Evolutionary conservation across 2,888 invertebrate genomes (phyloP), one percentile per base, ranked within the genome.

Genomic region (Drymonia ruficornis): DNA sequence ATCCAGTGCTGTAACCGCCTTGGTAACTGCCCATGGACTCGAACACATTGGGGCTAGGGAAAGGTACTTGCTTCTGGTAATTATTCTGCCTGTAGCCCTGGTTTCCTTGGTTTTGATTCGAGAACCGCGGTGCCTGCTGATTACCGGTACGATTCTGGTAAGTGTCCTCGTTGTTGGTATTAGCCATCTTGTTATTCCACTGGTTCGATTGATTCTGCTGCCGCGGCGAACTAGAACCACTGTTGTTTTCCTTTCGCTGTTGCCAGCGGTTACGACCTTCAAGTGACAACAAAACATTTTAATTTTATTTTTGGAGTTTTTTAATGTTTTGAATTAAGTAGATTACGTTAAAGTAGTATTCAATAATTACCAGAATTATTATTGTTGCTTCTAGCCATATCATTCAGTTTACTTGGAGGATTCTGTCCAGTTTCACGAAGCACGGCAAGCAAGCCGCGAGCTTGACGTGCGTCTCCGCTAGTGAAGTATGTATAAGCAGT

Each of bases 401-500:
- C 97, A 47, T 93, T 89, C n/a, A 98, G 91, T 74, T 96, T 96
- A 0, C 96, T 95, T 54, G 97, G 96, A 15, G 98, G 96, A 36
- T 93, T 94, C 82, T 99, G 99, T 1, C 98, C 97, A 29, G 99
- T 98, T 87, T 99, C 99, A 68, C 96, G 95, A 46, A 99, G 91
- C 2, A 99, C 98, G 28, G 97, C 96, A 52, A 99, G 95, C 63
- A 99, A 90, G 76, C 98, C 98, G 65, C 97, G 96, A 0, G 99
- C 98, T 84, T 99, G 98, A 59, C 98, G 96, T 34, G 96, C 95
- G 85, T 99, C 99, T 60, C 96, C 96, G 12, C 96, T 95, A 0
- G 99, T 99, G 89, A 99, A 99, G 91, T 98, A 99, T 4, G 99
- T 99, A 86, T 99, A 99, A 0, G 99, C 98, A 7, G 99, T 99